Conservation (phyloP, 2,888 invertebrate genomes). For the Anodontia alba region DNA sequence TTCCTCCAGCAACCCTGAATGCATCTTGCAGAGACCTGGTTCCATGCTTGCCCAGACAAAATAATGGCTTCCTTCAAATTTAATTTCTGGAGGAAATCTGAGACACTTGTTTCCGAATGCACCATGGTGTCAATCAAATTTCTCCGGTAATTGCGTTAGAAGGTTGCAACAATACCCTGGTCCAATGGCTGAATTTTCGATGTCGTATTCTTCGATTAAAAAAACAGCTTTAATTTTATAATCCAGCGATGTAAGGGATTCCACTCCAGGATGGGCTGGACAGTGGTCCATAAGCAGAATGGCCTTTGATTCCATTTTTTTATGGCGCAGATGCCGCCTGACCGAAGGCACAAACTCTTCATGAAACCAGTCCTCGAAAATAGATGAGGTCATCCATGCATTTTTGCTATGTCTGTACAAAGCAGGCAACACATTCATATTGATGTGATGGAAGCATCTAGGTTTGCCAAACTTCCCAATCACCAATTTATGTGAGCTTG, state of each 20-base stretch:
- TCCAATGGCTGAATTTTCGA: slow-evolving; percentile 20
- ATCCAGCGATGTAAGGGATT: neutral
- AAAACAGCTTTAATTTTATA: slow-evolving; percentile 7
- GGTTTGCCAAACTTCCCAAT: neutral
- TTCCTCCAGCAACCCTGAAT: neutral
- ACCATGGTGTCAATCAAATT: slow-evolving; percentile 5
- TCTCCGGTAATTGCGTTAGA: slow-evolving; percentile 16
- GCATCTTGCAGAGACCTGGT: neutral
- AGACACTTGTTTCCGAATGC: slow-evolving; percentile 3
- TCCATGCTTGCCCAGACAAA: neutral
- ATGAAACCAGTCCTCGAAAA: slow-evolving; percentile 29
- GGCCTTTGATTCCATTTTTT: slow-evolving; percentile 5
- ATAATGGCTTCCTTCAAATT: slow-evolving; percentile 17
- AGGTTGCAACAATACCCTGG: slow-evolving; percentile 21
- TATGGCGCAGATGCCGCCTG: neutral
- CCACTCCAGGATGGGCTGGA: slow-evolving; percentile 16
- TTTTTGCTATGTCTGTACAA: neutral
- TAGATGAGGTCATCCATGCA: slow-evolving; percentile 13
- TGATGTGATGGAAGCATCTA: neutral
- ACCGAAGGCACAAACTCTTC: slow-evolving; percentile 27
- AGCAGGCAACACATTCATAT: slow-evolving; percentile 9
- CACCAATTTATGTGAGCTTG: slow-evolving; percentile 25
- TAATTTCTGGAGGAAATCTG: slow-evolving; percentile 3
- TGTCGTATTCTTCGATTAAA: slow-evolving; percentile 13
- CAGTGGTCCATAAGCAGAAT: slow-evolving; percentile 22